Percentiles rank a stretch among this genome's conserved stretches.
These are phyloP conservation scores for Sinonovacula constricta DNA, from an alignment of 1,140 invertebrate species.

Conservation along the genomic window DNA sequence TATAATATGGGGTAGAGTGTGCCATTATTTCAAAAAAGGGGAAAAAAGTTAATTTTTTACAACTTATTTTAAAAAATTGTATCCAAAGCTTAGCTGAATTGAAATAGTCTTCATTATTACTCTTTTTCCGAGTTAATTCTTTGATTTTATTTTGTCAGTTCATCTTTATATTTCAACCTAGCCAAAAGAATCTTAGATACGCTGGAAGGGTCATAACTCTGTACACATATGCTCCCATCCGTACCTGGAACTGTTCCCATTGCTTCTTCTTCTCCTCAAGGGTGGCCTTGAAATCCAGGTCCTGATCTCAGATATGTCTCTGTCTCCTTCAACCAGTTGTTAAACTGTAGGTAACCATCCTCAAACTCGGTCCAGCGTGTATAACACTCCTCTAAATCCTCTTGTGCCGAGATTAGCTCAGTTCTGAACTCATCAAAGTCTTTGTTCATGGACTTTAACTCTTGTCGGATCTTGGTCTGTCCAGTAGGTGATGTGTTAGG, in stretches of 20 bases:
- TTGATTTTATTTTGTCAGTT: too few relatives aligned
- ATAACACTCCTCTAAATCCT: slow-evolving; percentile 82
- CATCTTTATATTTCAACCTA: too few relatives aligned
- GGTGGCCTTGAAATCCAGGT: slow-evolving; percentile 92
- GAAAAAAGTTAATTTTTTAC: too few relatives aligned
- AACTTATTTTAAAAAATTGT: too few relatives aligned
- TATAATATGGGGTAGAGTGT: too few relatives aligned
- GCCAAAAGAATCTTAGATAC: too few relatives aligned
- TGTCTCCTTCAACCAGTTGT: slow-evolving; percentile 94
- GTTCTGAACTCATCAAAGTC: slow-evolving; percentile 73
- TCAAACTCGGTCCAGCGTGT: slow-evolving; percentile 75
- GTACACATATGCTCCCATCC: background rate
- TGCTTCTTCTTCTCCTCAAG: slow-evolving; percentile 96
- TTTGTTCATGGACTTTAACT: slow-evolving; percentile 70
- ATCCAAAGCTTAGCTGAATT: too few relatives aligned
- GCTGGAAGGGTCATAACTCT: too few relatives aligned
- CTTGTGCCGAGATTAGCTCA: slow-evolving; percentile 67
- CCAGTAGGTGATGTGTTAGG: slow-evolving; percentile 72
- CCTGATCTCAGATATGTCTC: slow-evolving; percentile 93
- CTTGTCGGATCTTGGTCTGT: slow-evolving; percentile 73
- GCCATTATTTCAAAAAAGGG: too few relatives aligned
- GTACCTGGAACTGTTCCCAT: slow-evolving; percentile 79
- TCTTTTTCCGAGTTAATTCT: too few relatives aligned
- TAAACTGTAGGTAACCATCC: slow-evolving; percentile 86
- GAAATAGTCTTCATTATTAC: too few relatives aligned